Conservation (phyloP, 2,888 invertebrate species). For the Matsumyia berberina region DNA sequence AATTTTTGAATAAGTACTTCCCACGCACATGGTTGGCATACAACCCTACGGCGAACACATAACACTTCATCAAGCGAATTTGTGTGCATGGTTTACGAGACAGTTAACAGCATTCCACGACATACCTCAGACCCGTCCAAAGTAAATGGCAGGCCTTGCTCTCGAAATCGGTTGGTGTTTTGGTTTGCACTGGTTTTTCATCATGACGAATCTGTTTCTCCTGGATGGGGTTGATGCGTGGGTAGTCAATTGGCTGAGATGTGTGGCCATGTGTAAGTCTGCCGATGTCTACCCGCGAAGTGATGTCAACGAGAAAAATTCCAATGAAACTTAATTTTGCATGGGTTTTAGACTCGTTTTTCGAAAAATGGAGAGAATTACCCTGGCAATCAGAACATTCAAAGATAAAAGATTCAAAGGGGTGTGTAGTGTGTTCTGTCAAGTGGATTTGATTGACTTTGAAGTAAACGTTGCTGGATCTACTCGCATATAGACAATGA, state of each 20-base stretch:
- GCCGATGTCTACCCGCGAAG: neutral
- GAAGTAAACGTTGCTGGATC: too few species aligned
- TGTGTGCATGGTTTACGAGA: constrained; percentile 4
- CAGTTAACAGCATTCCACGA: neutral
- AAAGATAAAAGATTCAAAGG: neutral
- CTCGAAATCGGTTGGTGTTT: neutral
- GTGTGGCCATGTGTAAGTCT: too few species aligned
- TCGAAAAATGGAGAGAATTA: neutral
- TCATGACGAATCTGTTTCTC: neutral
- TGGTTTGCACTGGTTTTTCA: neutral
- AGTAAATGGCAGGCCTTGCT: too few species aligned
- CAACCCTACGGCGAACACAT: neutral
- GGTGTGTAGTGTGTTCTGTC: neutral
- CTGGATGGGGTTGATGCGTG: neutral
- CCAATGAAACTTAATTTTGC: neutral
- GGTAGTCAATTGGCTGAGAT: neutral
- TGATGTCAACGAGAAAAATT: neutral
- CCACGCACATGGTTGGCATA: too few species aligned
- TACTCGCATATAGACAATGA: too few species aligned
- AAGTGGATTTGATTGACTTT: neutral
- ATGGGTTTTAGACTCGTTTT: neutral
- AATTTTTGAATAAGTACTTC: neutral
- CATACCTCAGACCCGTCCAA: too few species aligned
- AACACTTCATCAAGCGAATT: constrained; percentile 4
- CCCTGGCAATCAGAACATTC: neutral